Percentiles rank a stretch among this genome's conserved stretches.
Conservation (phyloP, 2,797 vertebrate genomes). For the Micrastur ruficollis region DNA sequence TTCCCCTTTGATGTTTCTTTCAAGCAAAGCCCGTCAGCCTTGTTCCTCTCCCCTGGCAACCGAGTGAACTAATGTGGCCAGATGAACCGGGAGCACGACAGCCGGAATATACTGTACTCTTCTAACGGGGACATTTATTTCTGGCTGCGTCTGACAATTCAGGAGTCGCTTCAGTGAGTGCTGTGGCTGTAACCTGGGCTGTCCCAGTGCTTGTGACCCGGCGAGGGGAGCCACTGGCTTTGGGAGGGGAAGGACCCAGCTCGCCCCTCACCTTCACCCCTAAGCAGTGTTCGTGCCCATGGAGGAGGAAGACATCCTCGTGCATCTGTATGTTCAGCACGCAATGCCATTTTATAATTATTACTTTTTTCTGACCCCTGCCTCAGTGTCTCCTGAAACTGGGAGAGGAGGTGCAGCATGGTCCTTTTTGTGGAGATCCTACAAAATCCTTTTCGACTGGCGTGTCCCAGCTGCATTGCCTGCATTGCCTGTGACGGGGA, state of each 20-base stretch:
- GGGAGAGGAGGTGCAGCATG: background rate
- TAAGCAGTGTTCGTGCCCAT: rapidly evolving
- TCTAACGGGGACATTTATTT: background rate
- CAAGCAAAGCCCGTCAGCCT: background rate
- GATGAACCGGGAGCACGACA: background rate
- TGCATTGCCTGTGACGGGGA: rapidly evolving
- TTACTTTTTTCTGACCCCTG: background rate
- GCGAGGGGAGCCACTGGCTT: rapidly evolving
- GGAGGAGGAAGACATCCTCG: background rate
- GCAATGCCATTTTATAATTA: background rate
- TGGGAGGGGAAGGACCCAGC: background rate
- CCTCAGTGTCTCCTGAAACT: background rate
- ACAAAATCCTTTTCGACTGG: background rate
- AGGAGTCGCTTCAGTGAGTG: background rate
- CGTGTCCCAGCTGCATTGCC: rapidly evolving
- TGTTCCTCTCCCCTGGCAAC: background rate
- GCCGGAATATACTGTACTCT: background rate
- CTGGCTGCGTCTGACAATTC: background rate
- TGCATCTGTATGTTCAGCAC: rapidly evolving
- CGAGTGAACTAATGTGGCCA: background rate
- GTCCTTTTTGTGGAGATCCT: background rate
- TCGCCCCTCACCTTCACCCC: rapidly evolving
- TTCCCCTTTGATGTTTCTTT: background rate
- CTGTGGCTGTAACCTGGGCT: background rate
- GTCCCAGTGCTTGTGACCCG: rapidly evolving